phyloP scores from a whole-genome alignment of 2,113 vertebrate genomes.

The Apteryx mantelli region DNA sequence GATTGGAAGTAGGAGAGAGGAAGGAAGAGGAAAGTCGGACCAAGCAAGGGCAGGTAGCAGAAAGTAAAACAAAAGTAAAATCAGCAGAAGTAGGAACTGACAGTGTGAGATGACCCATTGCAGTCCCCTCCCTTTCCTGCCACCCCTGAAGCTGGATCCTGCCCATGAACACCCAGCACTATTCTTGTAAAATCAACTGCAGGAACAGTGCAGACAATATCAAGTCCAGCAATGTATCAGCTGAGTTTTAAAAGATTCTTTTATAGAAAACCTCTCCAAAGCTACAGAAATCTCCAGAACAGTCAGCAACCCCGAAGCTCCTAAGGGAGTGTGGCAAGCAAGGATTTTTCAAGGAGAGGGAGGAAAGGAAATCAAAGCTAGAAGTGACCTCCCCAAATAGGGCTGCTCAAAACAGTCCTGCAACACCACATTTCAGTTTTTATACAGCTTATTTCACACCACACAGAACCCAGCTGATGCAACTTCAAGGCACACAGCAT shows the following conservation, averaged over 20 bases:
- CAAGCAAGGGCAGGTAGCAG: neutral
- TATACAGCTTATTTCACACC: accelerated
- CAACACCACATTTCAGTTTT: neutral
- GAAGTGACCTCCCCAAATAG: no score
- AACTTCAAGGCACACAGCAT: neutral
- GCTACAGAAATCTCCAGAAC: neutral
- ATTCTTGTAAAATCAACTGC: neutral
- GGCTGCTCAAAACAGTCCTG: neutral
- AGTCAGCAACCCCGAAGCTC: neutral
- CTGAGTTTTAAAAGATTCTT: neutral
- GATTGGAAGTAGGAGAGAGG: neutral
- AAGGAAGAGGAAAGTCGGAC: neutral
- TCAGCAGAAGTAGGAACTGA: neutral
- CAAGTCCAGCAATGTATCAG: neutral
- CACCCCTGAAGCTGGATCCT: neutral
- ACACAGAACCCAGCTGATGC: neutral
- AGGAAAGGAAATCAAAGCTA: neutral
- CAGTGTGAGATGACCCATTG: accelerated
- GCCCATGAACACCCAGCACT: neutral
- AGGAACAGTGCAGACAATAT: neutral
- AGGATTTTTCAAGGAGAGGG: neutral
- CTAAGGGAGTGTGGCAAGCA: neutral
- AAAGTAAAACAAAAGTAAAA: neutral
- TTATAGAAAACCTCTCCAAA: neutral
- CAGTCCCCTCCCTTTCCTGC: neutral